A percentile compares a stretch with the other conserved stretches of the same genome.
These are phyloP conservation scores for Coenonympha glycerion DNA, from an alignment of 2,888 invertebrate species.

Conservation along the genomic window DNA sequence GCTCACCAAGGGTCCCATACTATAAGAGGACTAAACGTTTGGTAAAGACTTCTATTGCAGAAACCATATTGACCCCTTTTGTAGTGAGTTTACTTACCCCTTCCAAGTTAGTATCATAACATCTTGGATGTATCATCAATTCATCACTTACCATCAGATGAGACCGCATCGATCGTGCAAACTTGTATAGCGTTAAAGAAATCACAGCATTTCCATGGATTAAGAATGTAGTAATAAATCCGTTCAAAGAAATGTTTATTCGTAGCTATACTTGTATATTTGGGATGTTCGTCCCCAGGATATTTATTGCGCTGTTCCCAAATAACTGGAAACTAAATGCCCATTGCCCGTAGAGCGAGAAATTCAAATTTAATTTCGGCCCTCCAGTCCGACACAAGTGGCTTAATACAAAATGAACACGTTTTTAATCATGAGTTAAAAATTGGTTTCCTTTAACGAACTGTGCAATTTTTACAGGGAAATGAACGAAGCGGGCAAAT, in stretches of 20 bases:
- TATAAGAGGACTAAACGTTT: no score
- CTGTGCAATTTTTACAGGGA: not conserved
- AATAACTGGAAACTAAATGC: slow-evolving; percentile 36
- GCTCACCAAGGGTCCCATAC: no score
- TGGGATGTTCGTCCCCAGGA: slow-evolving; percentile 27
- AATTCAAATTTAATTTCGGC: slow-evolving; percentile 38
- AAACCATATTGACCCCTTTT: no score
- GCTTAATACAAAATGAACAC: slow-evolving; percentile 7
- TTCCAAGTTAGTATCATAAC: no score
- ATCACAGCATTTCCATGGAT: not conserved
- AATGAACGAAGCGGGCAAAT: no score
- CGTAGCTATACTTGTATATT: no score
- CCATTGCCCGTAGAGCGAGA: slow-evolving; percentile 32
- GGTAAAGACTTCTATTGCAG: no score
- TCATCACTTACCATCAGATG: no score
- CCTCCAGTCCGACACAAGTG: slow-evolving; percentile 1
- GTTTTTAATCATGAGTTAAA: slow-evolving; percentile 5
- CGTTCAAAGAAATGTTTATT: slow-evolving; percentile 5
- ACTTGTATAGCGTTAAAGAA: no score
- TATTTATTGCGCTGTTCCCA: slow-evolving; percentile 35
- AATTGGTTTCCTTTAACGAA: not conserved
- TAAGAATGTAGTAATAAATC: not conserved
- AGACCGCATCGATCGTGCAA: no score
- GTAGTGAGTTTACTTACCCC: no score
- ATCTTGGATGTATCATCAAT: no score